Base-by-base conservation (phyloP, 2,888 invertebrate genomes). In the Spilosoma lubricipeda region DNA sequence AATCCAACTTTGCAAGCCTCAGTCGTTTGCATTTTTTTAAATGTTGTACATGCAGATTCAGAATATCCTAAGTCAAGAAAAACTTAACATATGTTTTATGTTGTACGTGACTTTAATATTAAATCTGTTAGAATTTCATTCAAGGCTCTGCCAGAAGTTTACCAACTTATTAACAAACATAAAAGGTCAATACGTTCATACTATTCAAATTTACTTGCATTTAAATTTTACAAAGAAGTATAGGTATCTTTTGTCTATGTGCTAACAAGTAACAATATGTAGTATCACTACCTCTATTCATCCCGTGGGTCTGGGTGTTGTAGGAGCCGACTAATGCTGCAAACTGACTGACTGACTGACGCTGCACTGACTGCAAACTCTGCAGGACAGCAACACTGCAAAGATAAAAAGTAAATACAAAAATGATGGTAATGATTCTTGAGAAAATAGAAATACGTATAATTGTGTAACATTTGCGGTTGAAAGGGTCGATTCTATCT, bases 391-490 rank as follows among this genome's bases (percentile, higher is more conserved):
- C 11, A 42, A 11, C 42, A 42, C 13, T 42, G 13, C 13, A 42
- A 13, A 11, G 13, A 42, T 11, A 5, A 45, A 18, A n/a, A n/a
- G n/a, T n/a, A 52, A 52, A 23, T 52, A 52, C 23, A 7, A 56
- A 56, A 56, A 56, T n/a, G n/a, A 23, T 56, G 42, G 72, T 74
- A 74, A 64, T 63, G 45, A 73, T 76, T 79, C 67, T 70, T 52
- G 68, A 80, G 78, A 73, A 78, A 83, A 81, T 78, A 59, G 68
- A 63, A 76, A 77, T 76, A 74, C 63, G 42, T 70, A 74, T 70
- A 73, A 73, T 81, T 83, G 71, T 68, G 73, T 79, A 84, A 85
- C 69, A 30, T 39, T 33, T 77, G 75, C 65, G 79, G 82, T 80
- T 78, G 52, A 56, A 56, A 64, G 45, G 71, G 42, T 65, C 63